phyloP scores from a whole-genome alignment of 1,140 invertebrate genomes.

The Drosophila insularis region DNA sequence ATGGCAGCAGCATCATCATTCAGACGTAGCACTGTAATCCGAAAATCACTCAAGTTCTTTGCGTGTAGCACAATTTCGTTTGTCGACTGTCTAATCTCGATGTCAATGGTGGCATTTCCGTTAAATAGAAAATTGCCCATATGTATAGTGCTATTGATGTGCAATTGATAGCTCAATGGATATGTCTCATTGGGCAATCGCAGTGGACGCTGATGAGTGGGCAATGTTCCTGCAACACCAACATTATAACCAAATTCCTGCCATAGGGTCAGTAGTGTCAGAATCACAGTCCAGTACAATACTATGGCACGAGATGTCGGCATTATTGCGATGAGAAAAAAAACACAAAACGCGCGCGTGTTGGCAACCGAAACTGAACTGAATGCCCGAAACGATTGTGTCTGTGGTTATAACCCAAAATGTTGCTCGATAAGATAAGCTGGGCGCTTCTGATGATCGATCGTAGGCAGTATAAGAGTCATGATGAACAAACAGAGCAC shows the following conservation, averaged over 20 bases:
- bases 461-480: constrained; percentile 40
- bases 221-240: neutral
- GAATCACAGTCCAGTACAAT: constrained; percentile 18
- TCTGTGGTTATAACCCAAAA: constrained; percentile 44
- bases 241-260: neutral
- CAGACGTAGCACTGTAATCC: constrained; percentile 54
- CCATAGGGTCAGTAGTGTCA: constrained; percentile 17
- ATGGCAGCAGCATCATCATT: constrained; percentile 6
- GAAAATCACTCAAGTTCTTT: constrained; percentile 70
- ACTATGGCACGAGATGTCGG: constrained; percentile 18
- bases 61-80: constrained; percentile 84
- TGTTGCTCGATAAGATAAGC: constrained; percentile 63
- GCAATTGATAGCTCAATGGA: constrained; percentile 87
- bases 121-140: constrained; percentile 83
- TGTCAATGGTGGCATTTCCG: constrained; percentile 85
- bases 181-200: constrained; percentile 85
- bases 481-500: constrained; percentile 3
- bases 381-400: constrained; percentile 31
- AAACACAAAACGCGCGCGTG: constrained; percentile 43
- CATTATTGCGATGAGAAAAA: constrained; percentile 33
- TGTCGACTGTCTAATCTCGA: constrained; percentile 79
- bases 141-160: constrained; percentile 85
- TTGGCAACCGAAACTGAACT: constrained; percentile 67
- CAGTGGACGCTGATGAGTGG: constrained; percentile 64
- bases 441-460: constrained; percentile 34